Percentiles rank a stretch among this genome's conserved stretches.
Evolutionary conservation across 2,113 vertebrate species (phyloP).

Genomic region (Irena cyanogastra): DNA sequence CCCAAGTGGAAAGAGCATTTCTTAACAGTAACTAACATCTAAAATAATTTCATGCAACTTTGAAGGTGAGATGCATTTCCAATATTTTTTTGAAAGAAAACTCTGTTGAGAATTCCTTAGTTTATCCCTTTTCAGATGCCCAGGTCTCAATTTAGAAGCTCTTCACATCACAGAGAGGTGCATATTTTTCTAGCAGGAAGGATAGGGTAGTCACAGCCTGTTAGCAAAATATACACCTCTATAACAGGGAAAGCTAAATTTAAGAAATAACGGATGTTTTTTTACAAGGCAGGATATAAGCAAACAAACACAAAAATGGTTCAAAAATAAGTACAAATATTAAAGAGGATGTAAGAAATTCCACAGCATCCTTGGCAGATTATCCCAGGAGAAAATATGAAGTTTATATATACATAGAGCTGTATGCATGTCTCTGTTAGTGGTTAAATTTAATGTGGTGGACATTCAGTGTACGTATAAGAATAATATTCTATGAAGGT

Average conservation of each 20-base stretch:
- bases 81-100: background rate
- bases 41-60: background rate
- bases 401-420: background rate
- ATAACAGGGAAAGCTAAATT: conserved; percentile 30
- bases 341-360: conserved; percentile 38
- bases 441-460: background rate
- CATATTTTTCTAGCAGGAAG: conserved; percentile 38
- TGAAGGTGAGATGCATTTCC: background rate
- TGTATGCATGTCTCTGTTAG: background rate
- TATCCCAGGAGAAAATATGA: background rate
- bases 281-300: conserved; percentile 31
- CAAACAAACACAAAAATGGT: conserved; percentile 44
- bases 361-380: background rate
- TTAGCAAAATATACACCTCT: conserved; percentile 41
- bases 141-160: background rate
- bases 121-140: background rate
- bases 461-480: background rate
- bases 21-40: background rate
- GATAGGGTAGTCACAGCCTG: conserved; percentile 21
- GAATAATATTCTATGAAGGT: background rate
- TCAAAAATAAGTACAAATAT: conserved; percentile 6
- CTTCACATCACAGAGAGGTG: background rate
- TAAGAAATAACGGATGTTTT: conserved; percentile 43
- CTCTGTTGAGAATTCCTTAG: background rate
- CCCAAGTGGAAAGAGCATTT: background rate